A percentile compares a stretch with the other conserved stretches of the same genome.
phyloP scores from a whole-genome alignment of 1,140 invertebrate genomes.

The Papilio xuthus region DNA sequence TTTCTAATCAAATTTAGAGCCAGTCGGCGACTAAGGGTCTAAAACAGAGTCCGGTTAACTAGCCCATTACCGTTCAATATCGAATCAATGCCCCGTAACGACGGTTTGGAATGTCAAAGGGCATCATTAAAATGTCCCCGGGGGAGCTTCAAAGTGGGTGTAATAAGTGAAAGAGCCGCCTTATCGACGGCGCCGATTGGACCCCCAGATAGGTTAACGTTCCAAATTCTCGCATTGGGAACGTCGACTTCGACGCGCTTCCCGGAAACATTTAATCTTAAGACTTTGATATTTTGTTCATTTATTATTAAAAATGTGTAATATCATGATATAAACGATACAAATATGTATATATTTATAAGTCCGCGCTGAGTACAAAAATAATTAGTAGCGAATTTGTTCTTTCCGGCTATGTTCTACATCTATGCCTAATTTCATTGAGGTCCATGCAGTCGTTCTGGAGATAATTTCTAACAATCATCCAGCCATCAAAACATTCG shows the following conservation, averaged over 20 bases:
- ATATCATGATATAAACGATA: not conserved
- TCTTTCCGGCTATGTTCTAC: too few relatives aligned
- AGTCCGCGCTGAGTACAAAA: too few relatives aligned
- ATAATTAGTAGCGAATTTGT: too few relatives aligned
- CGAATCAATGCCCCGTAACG: slow-evolving; percentile 38
- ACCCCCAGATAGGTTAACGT: slow-evolving; percentile 32
- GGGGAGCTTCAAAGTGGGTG: slow-evolving; percentile 43
- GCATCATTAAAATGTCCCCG: slow-evolving; percentile 43
- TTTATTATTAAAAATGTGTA: not conserved
- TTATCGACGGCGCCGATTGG: slow-evolving; percentile 41
- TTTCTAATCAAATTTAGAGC: slow-evolving; percentile 13
- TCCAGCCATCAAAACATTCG: too few relatives aligned
- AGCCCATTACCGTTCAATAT: slow-evolving; percentile 26
- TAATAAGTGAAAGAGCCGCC: slow-evolving; percentile 43
- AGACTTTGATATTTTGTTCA: not conserved
- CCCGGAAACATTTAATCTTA: slow-evolving; percentile 7
- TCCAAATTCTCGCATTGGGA: slow-evolving; percentile 35
- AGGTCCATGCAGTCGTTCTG: too few relatives aligned
- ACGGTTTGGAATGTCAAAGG: slow-evolving; percentile 42
- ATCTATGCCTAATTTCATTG: too few relatives aligned
- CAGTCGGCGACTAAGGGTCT: not conserved
- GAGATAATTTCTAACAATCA: too few relatives aligned
- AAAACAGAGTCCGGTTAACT: slow-evolving; percentile 29
- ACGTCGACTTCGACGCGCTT: slow-evolving; percentile 28
- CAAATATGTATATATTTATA: too few relatives aligned